These are phyloP conservation scores for Oplegnathus fasciatus DNA, from an alignment of 2,113 vertebrate genomes.

Conservation along the genomic window DNA sequence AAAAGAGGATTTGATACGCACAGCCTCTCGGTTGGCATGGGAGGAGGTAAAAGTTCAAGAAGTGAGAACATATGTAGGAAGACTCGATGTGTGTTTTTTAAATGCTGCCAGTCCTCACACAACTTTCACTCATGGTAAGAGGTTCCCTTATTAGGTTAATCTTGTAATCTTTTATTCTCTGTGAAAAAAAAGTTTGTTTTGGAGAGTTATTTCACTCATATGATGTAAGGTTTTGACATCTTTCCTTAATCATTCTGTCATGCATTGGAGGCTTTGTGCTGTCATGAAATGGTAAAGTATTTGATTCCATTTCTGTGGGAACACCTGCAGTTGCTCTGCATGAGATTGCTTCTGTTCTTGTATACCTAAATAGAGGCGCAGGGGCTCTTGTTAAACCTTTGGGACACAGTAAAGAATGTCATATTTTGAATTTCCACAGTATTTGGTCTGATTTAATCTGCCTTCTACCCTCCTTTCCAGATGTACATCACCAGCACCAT, in stretches of 20 bases:
- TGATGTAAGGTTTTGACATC: constrained; percentile 61
- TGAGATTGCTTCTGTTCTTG: background rate
- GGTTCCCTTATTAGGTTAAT: constrained; percentile 7
- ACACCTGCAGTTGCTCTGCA: background rate
- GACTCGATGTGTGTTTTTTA: background rate
- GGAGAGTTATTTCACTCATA: constrained; percentile 17
- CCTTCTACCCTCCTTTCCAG: constrained; percentile 77
- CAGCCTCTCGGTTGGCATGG: background rate
- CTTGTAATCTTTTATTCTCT: constrained; percentile 45
- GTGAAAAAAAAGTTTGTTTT: constrained; percentile 25
- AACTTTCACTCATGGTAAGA: background rate
- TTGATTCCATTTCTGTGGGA: constrained; percentile 6
- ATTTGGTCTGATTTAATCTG: background rate
- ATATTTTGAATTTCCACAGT: background rate
- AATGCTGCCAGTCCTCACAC: background rate
- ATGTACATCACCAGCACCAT: constrained; percentile 99
- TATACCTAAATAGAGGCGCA: background rate
- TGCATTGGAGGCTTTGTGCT: constrained; percentile 17
- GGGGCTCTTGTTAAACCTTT: background rate
- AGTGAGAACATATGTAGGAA: constrained; percentile 1
- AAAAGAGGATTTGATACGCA: background rate
- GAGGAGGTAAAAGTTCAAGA: constrained; percentile 17
- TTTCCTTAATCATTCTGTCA: constrained; percentile 5
- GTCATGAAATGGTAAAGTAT: constrained; percentile 25
- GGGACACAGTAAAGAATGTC: background rate